A percentile compares a stretch with the other conserved stretches of the same genome.
Conservation (phyloP, 30 jellyfish, hydroid and myxozoan genomes). For the Haliclystus octoradiatus region DNA sequence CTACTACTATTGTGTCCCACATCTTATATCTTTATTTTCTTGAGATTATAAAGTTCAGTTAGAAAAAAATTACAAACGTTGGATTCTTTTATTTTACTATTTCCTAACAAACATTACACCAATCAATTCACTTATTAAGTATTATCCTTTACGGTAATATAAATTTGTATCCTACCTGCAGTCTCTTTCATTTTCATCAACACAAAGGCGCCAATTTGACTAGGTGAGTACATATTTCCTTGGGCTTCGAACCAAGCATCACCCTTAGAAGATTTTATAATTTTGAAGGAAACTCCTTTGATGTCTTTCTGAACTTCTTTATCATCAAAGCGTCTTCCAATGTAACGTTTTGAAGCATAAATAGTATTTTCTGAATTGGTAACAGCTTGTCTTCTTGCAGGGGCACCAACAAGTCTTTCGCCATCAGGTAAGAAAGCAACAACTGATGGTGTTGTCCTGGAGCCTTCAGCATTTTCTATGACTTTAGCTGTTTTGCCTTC, state of each 20-base stretch:
- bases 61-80: too few species aligned
- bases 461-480: constrained; percentile 94
- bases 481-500: constrained; percentile 90
- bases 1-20: too few species aligned
- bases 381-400: constrained; percentile 96
- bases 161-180: constrained; percentile 74
- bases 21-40: too few species aligned
- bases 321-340: constrained; percentile 90
- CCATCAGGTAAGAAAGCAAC: constrained; percentile 87
- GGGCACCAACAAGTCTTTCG: constrained; percentile 95
- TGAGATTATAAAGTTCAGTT: too few species aligned
- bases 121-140: too few species aligned
- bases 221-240: constrained; percentile 86
- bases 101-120: too few species aligned
- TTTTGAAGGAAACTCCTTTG: constrained; percentile 38
- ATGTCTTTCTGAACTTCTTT: constrained; percentile 87
- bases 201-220: constrained; percentile 80
- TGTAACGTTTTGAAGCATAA: constrained; percentile 82
- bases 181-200: constrained; percentile 91
- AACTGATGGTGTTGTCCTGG: constrained; percentile 96
- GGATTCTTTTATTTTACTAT: too few species aligned
- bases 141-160: too few species aligned
- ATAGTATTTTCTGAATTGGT: constrained; percentile 80
- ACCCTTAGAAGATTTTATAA: constrained; percentile 73
- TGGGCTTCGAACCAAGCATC: constrained; percentile 98